These are phyloP conservation scores for Drosophila robusta DNA, from an alignment of 2,888 invertebrate species.

Conservation along the genomic window DNA sequence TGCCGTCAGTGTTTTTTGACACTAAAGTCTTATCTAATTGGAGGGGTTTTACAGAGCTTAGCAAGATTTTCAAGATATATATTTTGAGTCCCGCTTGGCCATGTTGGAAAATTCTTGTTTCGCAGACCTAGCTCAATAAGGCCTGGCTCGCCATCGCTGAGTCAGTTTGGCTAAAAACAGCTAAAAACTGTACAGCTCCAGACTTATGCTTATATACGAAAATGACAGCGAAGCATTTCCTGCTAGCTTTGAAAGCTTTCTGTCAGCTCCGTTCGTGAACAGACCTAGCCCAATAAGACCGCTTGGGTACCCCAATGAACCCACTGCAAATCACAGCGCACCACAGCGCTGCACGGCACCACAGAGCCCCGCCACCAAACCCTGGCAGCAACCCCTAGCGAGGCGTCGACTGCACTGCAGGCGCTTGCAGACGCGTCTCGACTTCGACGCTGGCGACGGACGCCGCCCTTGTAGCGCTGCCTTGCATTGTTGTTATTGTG, in stretches of 20 bases:
- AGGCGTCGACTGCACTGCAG: constrained; percentile 16
- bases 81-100: too few relatives aligned
- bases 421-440: constrained; percentile 29
- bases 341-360: constrained; percentile 39
- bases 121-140: constrained; percentile 36
- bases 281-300: constrained; percentile 39
- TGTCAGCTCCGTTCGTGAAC: background rate
- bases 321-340: constrained; percentile 27
- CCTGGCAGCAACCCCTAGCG: constrained; percentile 23
- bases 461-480: constrained; percentile 51
- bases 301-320: background rate
- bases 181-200: too few relatives aligned
- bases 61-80: background rate
- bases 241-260: constrained; percentile 1
- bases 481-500: constrained; percentile 55
- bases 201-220: too few relatives aligned
- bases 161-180: too few relatives aligned
- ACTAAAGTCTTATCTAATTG: constrained; percentile 2
- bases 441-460: constrained; percentile 35
- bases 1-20: background rate
- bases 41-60: background rate
- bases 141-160: too few relatives aligned
- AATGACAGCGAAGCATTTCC: constrained; percentile 4
- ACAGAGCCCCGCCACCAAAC: constrained; percentile 9
- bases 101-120: background rate